Evolutionary conservation across 2,113 vertebrate genomes (phyloP), one percentile per base, ranked within the genome.

Genomic region (Dromas ardeola): DNA sequence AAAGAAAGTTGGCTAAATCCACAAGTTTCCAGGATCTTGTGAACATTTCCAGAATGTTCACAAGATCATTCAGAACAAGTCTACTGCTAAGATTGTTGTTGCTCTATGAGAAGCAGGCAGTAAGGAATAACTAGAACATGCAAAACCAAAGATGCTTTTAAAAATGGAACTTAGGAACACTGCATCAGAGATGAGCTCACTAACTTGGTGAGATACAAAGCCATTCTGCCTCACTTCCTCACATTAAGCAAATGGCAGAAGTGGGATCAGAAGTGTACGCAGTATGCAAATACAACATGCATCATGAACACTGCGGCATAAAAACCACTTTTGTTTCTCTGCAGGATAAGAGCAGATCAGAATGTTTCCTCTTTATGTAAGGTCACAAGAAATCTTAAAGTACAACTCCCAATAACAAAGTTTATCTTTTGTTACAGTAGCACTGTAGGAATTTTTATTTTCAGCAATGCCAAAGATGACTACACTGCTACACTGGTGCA

Each of bases 361-460:
- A 66, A 62, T 5, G 20, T 26, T 77, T 90, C 76, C 15, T 93
- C 79, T 69, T 53, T 29, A 19, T 5, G 0, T 7, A 70, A 62
- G 36, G 34, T 53, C 77, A 77, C 4, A 30, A 42, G 29, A 70
- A 77, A 81, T 14, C 43, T 40, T 23, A 3, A 59, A 85, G 55
- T 9, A 26, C 0, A 0, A 11, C 11, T 49, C 27, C 43, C 30
- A 40, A 8, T 4, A 86, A 49, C 27, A 78, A 56, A 74, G n/a
- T 29, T 47, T 13, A 40, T 36, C 25, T 66, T 88, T 49, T 53
- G 59, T 32, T 65, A 45, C 29, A 86, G n/a, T 13, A 71, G 50
- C 55, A 67, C 9, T 13, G 30, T 2, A 15, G 32, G 73, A 56
- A 58, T 36, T 56, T 52, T 76, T 52, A 8, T 38, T 88, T 81